A percentile compares a stretch with the other conserved stretches of the same genome.
phyloP scores from a whole-genome alignment of 2,888 invertebrate species.

The Drosophila prostipennis region DNA sequence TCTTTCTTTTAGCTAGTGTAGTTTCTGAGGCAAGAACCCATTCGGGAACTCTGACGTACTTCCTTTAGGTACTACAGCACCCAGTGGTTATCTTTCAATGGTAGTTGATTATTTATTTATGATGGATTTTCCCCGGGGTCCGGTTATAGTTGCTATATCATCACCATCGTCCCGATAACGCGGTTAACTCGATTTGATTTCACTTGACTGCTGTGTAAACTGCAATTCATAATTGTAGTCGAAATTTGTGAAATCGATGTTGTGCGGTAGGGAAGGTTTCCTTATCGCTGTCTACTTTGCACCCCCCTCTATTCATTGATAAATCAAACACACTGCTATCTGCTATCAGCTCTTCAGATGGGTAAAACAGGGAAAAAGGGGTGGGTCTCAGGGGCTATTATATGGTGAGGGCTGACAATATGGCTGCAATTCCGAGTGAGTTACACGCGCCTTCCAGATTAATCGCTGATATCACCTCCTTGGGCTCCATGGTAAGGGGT shows the following conservation, averaged over 20 bases:
- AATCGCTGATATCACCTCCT: constrained; percentile 44
- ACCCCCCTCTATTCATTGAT: constrained; percentile 62
- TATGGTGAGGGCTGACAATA: constrained; percentile 20
- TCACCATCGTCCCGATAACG: constrained; percentile 31
- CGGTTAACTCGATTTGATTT: constrained; percentile 34
- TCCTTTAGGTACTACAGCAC: constrained; percentile 9
- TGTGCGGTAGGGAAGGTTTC: constrained; percentile 8
- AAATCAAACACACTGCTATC: constrained; percentile 47
- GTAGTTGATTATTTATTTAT: constrained; percentile 42
- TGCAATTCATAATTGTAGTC: constrained; percentile 29
- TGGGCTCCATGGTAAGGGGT: not conserved
- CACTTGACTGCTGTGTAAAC: constrained; percentile 28
- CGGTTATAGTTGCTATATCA: constrained; percentile 58
- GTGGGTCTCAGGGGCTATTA: not conserved
- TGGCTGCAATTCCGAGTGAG: constrained; percentile 29
- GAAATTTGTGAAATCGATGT: constrained; percentile 30
- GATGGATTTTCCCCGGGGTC: constrained; percentile 53
- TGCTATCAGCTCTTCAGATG: constrained; percentile 14
- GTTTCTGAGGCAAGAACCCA: constrained; percentile 16
- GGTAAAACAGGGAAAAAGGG: constrained; percentile 4
- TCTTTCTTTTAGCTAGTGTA: not conserved
- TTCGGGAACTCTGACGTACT: constrained; percentile 31
- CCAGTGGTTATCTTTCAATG: constrained; percentile 12
- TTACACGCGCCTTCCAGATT: constrained; percentile 38
- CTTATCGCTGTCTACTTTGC: constrained; percentile 61